phyloP scores from a whole-genome alignment of 2,113 vertebrate species.

The Bubo blakistoni region DNA sequence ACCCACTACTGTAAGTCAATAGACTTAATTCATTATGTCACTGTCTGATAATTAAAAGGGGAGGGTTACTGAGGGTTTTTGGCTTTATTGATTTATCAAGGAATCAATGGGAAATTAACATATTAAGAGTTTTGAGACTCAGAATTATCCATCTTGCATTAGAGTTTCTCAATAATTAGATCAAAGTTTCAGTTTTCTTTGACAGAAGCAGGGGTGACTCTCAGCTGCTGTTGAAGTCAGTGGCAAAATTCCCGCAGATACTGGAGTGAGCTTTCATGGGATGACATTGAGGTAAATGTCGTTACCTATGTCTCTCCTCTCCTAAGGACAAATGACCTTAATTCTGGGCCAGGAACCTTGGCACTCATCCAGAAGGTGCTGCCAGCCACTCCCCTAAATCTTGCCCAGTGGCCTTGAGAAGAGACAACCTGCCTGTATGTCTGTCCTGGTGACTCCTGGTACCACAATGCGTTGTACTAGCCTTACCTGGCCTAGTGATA shows the following conservation, averaged over 20 bases:
- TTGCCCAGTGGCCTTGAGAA: background rate
- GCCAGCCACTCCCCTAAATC: background rate
- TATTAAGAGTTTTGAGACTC: background rate
- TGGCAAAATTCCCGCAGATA: background rate
- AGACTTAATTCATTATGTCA: conserved; percentile 4
- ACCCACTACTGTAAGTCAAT: conserved; percentile 28
- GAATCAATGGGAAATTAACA: background rate
- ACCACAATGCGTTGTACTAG: accelerated
- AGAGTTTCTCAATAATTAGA: background rate
- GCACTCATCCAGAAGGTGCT: background rate
- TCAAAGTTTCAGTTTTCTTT: background rate
- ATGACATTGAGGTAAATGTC: background rate
- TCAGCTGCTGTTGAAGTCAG: background rate
- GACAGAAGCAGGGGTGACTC: background rate
- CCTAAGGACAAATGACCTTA: background rate
- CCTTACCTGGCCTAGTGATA: background rate
- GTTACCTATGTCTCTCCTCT: background rate
- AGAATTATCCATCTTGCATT: background rate
- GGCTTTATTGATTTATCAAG: conserved; percentile 8
- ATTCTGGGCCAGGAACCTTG: background rate
- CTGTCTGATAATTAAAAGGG: conserved; percentile 36
- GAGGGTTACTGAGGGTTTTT: conserved; percentile 8
- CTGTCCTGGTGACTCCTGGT: background rate
- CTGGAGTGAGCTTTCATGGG: background rate
- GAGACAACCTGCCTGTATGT: accelerated